Evolutionary conservation across 1,140 invertebrate species (phyloP).

Genomic region (Bicyclus anynana): DNA sequence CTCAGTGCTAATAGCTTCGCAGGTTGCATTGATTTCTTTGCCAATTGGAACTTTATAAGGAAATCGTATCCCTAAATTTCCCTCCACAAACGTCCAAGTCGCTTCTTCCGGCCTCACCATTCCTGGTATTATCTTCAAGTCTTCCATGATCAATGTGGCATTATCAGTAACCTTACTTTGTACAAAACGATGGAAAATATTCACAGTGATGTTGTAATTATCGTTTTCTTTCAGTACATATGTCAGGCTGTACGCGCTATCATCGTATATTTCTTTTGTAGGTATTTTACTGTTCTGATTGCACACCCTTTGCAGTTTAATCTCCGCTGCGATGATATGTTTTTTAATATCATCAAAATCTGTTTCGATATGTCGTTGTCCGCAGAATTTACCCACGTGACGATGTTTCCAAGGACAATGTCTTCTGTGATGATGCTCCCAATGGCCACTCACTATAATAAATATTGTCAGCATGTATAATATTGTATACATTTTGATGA

Average conservation of each 20-base stretch:
- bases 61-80: not conserved
- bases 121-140: slow-evolving; percentile 9
- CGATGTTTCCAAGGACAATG: not conserved
- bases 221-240: slow-evolving; percentile 6
- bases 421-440: not conserved
- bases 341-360: not conserved
- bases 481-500: not conserved
- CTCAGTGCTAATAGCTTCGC: not conserved
- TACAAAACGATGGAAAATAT: slow-evolving; percentile 7
- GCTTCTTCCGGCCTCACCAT: slow-evolving; percentile 2
- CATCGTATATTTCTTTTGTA: slow-evolving; percentile 7
- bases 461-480: not conserved
- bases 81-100: not conserved
- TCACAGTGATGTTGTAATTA: not conserved
- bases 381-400: not conserved
- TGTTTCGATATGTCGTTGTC: not conserved
- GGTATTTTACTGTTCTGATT: not conserved
- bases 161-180: slow-evolving; percentile 1
- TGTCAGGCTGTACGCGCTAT: slow-evolving; percentile 7
- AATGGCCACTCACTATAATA: not conserved
- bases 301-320: slow-evolving; percentile 1
- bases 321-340: not conserved
- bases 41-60: slow-evolving; percentile 8
- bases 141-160: not conserved
- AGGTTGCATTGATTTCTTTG: not conserved